These are phyloP conservation scores for Pao palembangensis DNA, from an alignment of 2,113 vertebrate genomes.

Conservation along the genomic window DNA sequence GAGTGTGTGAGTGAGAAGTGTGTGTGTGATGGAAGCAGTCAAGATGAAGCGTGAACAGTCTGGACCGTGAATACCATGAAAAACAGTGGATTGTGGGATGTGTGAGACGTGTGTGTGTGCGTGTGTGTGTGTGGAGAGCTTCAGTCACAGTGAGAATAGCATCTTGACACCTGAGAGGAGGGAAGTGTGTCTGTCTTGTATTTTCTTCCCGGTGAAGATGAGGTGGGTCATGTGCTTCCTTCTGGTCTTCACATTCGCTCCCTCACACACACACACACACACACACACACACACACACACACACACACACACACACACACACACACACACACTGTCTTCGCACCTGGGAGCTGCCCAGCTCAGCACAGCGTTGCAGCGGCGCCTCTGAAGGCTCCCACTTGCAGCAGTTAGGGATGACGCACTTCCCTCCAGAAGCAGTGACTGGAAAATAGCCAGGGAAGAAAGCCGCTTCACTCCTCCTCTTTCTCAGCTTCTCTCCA, in stretches of 20 bases:
- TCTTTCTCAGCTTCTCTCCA: slow-evolving; percentile 23
- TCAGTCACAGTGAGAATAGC: too few relatives aligned
- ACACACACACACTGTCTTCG: slow-evolving; percentile 16
- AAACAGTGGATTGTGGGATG: too few relatives aligned
- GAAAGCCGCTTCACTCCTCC: not conserved
- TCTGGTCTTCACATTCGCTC: slow-evolving; percentile 34
- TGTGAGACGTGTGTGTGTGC: too few relatives aligned
- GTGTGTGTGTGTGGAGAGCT: too few relatives aligned
- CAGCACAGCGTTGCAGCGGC: too few relatives aligned
- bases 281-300: not conserved
- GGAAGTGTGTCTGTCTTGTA: too few relatives aligned
- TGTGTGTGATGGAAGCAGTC: too few relatives aligned
- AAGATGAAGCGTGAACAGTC: too few relatives aligned
- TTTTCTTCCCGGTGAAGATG: slow-evolving; percentile 19
- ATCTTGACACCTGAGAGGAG: too few relatives aligned
- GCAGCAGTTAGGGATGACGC: slow-evolving; percentile 44
- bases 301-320: slow-evolving; percentile 15
- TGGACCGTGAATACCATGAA: too few relatives aligned
- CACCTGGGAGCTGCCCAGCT: slow-evolving; percentile 40
- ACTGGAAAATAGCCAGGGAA: slow-evolving; percentile 18
- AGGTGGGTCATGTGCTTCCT: slow-evolving; percentile 22
- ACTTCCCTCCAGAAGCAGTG: slow-evolving; percentile 33
- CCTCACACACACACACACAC: slow-evolving; percentile 44
- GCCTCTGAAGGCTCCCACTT: not conserved
- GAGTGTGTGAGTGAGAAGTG: too few relatives aligned